Evolutionary conservation across 37 sponge, comb jelly and placozoan genomes (phyloP).

Genomic region (Eunapius fragilis): DNA sequence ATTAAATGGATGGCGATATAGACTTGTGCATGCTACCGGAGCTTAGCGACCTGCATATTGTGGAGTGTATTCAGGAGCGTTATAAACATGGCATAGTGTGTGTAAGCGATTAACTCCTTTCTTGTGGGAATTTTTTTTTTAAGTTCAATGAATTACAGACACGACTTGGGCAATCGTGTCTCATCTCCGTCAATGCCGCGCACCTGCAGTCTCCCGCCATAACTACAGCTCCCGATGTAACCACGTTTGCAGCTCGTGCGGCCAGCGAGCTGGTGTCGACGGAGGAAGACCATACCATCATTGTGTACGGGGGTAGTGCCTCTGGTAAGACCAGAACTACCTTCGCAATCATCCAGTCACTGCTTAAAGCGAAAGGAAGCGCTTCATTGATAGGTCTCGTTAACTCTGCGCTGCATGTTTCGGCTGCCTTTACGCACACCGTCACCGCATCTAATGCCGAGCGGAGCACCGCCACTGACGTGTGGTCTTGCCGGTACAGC

Average conservation of each 20-base stretch:
- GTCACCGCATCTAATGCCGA: background rate
- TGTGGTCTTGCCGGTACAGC: background rate
- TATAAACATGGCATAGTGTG: background rate
- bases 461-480: background rate
- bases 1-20: background rate
- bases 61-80: background rate
- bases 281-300: constrained; percentile 27
- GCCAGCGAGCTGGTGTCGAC: background rate
- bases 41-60: background rate
- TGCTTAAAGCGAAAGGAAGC: background rate
- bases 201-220: background rate
- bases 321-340: constrained; percentile 1
- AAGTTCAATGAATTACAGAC: background rate
- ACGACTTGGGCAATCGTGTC: background rate
- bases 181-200: background rate
- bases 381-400: background rate
- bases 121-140: background rate
- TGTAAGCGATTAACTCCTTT: background rate
- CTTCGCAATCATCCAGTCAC: background rate
- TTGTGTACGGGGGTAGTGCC: constrained; percentile 14
- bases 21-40: background rate
- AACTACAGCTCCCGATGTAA: background rate
- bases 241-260: background rate
- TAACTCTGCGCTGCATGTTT: background rate
- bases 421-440: background rate